These are phyloP conservation scores for Oxystoma pomonae DNA, from an alignment of 2,888 invertebrate genomes.

Conservation along the genomic window DNA sequence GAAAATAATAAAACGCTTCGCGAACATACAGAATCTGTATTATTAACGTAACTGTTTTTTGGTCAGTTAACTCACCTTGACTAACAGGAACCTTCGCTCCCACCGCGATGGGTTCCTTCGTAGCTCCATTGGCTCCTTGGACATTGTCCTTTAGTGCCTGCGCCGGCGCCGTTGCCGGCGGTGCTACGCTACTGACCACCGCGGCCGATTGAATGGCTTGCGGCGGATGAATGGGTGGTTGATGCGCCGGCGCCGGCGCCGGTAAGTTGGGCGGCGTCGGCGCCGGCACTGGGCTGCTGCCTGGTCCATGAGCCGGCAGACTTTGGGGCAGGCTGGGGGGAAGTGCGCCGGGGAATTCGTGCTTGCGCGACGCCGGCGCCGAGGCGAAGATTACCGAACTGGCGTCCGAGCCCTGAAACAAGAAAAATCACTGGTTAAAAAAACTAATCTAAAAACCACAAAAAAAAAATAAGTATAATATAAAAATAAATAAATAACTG, in stretches of 20 bases:
- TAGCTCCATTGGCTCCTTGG: constrained; percentile 17
- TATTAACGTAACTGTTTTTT: too few species aligned
- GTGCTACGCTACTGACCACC: constrained; percentile 29
- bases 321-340: constrained; percentile 52
- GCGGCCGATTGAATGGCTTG: constrained; percentile 38
- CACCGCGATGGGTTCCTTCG: constrained; percentile 16
- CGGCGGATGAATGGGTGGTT: constrained; percentile 49
- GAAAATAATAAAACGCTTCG: too few species aligned
- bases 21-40: too few species aligned
- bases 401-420: constrained; percentile 68
- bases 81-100: constrained; percentile 18
- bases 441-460: not conserved
- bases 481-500: not conserved
- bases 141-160: not conserved
- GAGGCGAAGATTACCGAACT: constrained; percentile 55
- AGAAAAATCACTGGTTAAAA: constrained; percentile 15
- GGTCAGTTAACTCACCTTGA: constrained; percentile 22
- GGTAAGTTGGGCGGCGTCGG: constrained; percentile 61
- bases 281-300: constrained; percentile 61
- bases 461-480: not conserved
- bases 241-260: constrained; percentile 65
- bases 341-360: constrained; percentile 57
- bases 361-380: constrained; percentile 64
- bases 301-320: constrained; percentile 56
- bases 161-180: constrained; percentile 31